Evolutionary conservation across 2,797 vertebrate genomes (phyloP).

Genomic region (Mareca penelope): DNA sequence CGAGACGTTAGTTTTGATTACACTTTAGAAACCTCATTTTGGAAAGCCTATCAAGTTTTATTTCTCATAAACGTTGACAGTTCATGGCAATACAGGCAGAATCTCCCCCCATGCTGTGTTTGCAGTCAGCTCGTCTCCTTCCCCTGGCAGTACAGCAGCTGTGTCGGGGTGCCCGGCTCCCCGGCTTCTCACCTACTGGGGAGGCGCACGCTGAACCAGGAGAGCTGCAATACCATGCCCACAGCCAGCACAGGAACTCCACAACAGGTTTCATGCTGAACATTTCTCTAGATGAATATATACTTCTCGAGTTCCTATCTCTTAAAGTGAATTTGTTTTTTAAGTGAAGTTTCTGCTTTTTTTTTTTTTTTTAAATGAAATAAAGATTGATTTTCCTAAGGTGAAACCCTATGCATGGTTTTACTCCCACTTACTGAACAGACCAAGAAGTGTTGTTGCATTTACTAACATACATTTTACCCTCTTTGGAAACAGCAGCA

Average conservation of each 20-base stretch:
- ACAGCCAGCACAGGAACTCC: not conserved
- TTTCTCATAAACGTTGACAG: not conserved
- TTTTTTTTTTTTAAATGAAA: not conserved
- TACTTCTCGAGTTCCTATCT: not conserved
- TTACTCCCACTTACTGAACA: not conserved
- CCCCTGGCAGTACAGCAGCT: not conserved
- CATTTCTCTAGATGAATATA: no score
- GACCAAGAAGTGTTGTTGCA: accelerated
- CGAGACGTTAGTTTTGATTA: not conserved
- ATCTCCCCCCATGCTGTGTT: not conserved
- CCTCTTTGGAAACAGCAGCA: not conserved
- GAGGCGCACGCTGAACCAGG: not conserved
- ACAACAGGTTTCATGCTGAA: not conserved
- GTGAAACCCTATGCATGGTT: accelerated
- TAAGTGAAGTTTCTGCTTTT: not conserved
- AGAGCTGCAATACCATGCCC: not conserved
- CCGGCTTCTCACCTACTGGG: not conserved
- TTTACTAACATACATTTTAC: not conserved
- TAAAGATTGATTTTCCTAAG: not conserved
- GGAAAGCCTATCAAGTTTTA: not conserved
- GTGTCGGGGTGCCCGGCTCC: not conserved
- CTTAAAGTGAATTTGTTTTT: not conserved
- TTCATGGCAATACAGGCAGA: not conserved
- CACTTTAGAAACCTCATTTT: not conserved
- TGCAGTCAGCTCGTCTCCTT: not conserved